A percentile compares a stretch with the other conserved stretches of the same genome.
phyloP scores from a whole-genome alignment of 2,888 invertebrate genomes.

The Rambutsinella grinnellia region DNA sequence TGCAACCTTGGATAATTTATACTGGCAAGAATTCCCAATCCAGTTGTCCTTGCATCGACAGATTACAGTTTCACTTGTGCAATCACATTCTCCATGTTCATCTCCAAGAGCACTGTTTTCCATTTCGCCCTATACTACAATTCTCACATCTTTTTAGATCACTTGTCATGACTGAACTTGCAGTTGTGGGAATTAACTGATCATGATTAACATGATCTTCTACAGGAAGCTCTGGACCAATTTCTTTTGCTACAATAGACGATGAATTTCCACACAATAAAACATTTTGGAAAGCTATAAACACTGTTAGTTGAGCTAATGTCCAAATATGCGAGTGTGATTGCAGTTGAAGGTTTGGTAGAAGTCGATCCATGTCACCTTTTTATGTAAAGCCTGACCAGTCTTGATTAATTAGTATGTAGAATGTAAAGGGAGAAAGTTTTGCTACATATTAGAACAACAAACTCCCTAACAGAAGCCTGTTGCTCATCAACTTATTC shows the following conservation, averaged over 20 bases:
- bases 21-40: slow-evolving; percentile 43
- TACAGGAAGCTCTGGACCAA: too few species aligned
- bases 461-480: too few species aligned
- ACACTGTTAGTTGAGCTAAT: background rate
- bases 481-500: too few species aligned
- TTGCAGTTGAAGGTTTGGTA: background rate
- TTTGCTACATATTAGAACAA: too few species aligned
- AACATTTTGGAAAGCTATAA: background rate
- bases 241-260: background rate
- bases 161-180: background rate
- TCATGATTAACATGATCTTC: too few species aligned
- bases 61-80: slow-evolving; percentile 10
- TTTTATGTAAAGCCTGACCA: too few species aligned
- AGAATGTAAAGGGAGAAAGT: too few species aligned
- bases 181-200: background rate
- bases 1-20: slow-evolving; percentile 21
- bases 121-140: slow-evolving; percentile 27
- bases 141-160: slow-evolving; percentile 2
- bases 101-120: slow-evolving; percentile 31
- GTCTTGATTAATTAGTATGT: too few species aligned
- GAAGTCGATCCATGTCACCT: too few species aligned
- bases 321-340: background rate
- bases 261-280: background rate
- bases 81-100: slow-evolving; percentile 34
- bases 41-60: slow-evolving; percentile 31